phyloP scores from a whole-genome alignment of 2,888 invertebrate species.

The Pherbina coryleti region DNA sequence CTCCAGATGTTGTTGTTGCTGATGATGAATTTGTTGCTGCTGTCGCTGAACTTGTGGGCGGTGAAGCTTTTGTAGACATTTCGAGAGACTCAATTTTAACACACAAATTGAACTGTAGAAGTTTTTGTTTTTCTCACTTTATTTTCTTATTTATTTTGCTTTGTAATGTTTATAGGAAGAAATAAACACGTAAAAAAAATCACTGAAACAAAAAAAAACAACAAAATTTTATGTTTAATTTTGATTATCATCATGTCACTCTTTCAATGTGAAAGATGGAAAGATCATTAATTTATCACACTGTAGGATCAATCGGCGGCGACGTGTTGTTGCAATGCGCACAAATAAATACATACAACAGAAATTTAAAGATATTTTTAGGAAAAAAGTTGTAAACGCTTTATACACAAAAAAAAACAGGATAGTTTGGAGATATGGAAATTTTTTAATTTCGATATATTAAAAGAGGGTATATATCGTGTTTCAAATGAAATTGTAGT shows the following conservation, averaged over 20 bases:
- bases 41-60: conserved; percentile 54
- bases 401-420: background rate
- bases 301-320: background rate
- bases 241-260: background rate
- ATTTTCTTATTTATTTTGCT: background rate
- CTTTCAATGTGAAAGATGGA: background rate
- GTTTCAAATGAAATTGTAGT: too few relatives aligned
- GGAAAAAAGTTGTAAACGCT: too few relatives aligned
- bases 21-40: conserved; percentile 31
- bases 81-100: conserved; percentile 37
- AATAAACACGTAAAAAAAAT: background rate
- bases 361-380: too few relatives aligned
- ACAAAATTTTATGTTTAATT: background rate
- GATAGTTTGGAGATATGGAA: background rate
- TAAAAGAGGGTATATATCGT: too few relatives aligned
- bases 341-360: background rate
- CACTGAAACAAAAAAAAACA: background rate
- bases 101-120: background rate
- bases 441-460: background rate
- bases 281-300: conserved; percentile 13
- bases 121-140: conserved; percentile 16
- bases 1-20: conserved; percentile 43
- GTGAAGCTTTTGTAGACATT: conserved; percentile 73
- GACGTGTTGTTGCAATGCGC: background rate
- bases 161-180: background rate